These are phyloP conservation scores for Rotaria sp. DNA, from an alignment of 2,888 invertebrate genomes.

Conservation along the genomic window DNA sequence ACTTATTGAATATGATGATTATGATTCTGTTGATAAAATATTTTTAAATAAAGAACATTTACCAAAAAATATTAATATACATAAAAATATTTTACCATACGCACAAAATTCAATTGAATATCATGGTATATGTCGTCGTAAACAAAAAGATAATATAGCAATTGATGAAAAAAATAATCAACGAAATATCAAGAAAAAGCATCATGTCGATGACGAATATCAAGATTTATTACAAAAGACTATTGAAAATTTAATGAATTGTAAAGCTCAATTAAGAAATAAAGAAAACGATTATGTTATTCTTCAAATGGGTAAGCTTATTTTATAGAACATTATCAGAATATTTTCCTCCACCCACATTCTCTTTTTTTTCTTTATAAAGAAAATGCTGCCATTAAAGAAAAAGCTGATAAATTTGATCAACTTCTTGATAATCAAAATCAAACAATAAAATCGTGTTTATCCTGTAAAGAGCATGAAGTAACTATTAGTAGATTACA, in stretches of 20 bases:
- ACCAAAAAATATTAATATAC: not conserved
- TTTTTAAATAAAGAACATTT: not conserved
- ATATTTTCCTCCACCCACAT: too few species aligned
- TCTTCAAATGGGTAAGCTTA: not conserved
- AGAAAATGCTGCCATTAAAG: not conserved
- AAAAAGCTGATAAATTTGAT: not conserved
- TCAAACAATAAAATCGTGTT: not conserved
- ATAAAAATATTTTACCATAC: slow-evolving; percentile 1
- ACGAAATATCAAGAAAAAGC: too few species aligned
- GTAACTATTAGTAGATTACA: not conserved
- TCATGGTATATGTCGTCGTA: not conserved
- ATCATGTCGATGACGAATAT: not conserved
- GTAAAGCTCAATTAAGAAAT: not conserved
- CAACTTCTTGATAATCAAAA: not conserved
- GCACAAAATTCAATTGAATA: not conserved
- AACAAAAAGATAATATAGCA: not conserved
- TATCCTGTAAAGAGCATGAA: not conserved
- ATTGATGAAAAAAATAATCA: too few species aligned
- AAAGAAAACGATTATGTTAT: not conserved
- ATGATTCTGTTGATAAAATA: not conserved
- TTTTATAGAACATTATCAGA: not conserved
- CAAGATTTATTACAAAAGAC: slow-evolving; percentile 3
- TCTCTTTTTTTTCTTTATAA: not conserved
- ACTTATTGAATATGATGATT: not conserved
- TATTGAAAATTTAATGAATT: not conserved